Base-by-base conservation (phyloP, 2,113 vertebrate species). In the Perca fluviatilis region DNA sequence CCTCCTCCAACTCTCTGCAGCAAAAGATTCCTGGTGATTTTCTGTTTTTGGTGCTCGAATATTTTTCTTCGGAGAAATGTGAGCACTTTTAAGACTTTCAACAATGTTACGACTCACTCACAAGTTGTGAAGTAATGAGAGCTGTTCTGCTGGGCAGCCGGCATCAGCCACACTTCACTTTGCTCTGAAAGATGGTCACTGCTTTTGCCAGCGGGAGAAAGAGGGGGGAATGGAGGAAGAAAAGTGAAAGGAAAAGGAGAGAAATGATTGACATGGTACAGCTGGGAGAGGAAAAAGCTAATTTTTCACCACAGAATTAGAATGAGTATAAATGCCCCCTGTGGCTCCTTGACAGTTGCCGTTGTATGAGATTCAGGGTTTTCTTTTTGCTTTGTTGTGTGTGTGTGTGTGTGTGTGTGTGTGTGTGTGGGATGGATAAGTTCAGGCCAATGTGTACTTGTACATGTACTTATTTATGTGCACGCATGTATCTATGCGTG, bases 301-400 rank as follows among this genome's bases (percentile, higher is more conserved):
- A 83, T 88, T 89, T 90, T 88, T 74, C 85, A 63, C 61, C 74
- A 62, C 61, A 81, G 81, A 92, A 92, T 92, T 86, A 85, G 74
- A 90, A 90, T 90, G 77, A 89, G 87, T 67, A 23, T 86, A 82
- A 87, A 88, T 88, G 85, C 82, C 86, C 88, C 86, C 81, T 87
- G 86, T 88, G 88, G 85, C 75, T 84, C 53, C 76, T 76, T 86
- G 89, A 92, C 91, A 84, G 84, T 82, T 84, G 85, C 89, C 90
- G 85, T 86, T 87, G 88, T 80, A 81, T 88, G 89, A 91, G 84
- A 87, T 91, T 76, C 75, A 84, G 79, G 82, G 49, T 74, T 89
- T 83, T 82, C 85, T 89, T 89, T 86, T 66, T 89, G 83, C 71
- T 86, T 82, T 82, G 74, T 87, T 69, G 68, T 40, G 43, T 69